Evolutionary conservation across 2,888 invertebrate species (phyloP).

Genomic region (Trissonchulus latispiculum): DNA sequence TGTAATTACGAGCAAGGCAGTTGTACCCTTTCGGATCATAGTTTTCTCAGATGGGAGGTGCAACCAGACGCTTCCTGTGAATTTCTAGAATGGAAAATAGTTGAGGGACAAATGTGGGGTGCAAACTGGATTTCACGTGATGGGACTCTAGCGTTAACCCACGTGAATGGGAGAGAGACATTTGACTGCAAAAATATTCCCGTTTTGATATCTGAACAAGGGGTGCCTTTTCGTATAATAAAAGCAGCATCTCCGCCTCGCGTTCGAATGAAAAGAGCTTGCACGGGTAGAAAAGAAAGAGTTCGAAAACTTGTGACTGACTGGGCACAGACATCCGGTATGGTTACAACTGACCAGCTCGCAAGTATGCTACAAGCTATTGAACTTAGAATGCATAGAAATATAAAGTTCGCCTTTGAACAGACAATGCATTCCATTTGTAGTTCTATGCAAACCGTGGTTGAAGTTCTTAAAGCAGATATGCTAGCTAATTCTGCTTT

Average conservation of each 20-base stretch:
- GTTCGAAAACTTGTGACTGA: no score
- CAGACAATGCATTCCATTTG: not conserved
- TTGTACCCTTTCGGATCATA: not conserved
- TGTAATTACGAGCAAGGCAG: not conserved
- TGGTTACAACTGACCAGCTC: conserved; percentile 1
- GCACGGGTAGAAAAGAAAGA: no score
- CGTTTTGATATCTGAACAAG: conserved; percentile 4
- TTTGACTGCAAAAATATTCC: not conserved
- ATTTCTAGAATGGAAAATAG: not conserved
- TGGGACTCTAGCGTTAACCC: conserved; percentile 15
- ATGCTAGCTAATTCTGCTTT: not conserved
- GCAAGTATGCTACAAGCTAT: conserved; percentile 2
- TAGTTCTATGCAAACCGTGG: not conserved
- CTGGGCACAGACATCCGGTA: no score
- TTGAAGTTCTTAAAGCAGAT: not conserved
- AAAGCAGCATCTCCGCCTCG: no score
- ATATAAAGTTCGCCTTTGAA: not conserved
- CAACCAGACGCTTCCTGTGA: not conserved
- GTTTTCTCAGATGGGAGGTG: not conserved
- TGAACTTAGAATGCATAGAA: not conserved
- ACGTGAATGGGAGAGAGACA: no score
- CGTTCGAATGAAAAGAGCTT: no score
- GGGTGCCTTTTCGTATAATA: not conserved
- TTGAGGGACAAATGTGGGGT: not conserved
- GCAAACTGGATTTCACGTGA: not conserved